Evolutionary conservation across 2,888 invertebrate species (phyloP).

Genomic region (Piscicola geometra): DNA sequence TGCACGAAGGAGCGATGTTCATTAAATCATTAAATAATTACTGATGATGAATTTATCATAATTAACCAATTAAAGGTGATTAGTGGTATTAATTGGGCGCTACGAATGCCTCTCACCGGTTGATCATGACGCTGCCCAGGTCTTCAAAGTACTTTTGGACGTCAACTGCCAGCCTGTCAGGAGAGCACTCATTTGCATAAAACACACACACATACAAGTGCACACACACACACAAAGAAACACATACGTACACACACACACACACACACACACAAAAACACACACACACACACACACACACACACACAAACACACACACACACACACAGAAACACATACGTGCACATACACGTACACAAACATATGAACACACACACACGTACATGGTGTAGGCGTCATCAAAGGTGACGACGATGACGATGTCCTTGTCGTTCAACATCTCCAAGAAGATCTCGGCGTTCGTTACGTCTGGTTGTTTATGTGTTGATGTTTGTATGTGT

Average conservation of each 20-base stretch:
- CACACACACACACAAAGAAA: no score
- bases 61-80: no score
- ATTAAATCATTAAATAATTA: no score
- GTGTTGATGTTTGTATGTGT: no score
- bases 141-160: conserved; percentile 59
- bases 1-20: conserved; percentile 52
- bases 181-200: not conserved
- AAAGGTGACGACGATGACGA: conserved; percentile 59
- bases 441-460: conserved; percentile 57
- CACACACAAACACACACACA: no score
- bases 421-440: conserved; percentile 55
- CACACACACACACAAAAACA: no score
- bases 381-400: conserved; percentile 59
- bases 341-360: no score
- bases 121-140: conserved; percentile 60
- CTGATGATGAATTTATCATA: no score
- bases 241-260: no score
- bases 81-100: no score
- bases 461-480: conserved; percentile 52
- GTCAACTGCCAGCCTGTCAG: conserved; percentile 44
- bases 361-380: not conserved
- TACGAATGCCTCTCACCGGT: not conserved
- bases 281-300: not conserved
- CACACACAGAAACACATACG: no score
- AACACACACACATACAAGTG: no score